Evolutionary conservation across 1,140 invertebrate genomes (phyloP).

Genomic region (Drosophila athabasca): DNA sequence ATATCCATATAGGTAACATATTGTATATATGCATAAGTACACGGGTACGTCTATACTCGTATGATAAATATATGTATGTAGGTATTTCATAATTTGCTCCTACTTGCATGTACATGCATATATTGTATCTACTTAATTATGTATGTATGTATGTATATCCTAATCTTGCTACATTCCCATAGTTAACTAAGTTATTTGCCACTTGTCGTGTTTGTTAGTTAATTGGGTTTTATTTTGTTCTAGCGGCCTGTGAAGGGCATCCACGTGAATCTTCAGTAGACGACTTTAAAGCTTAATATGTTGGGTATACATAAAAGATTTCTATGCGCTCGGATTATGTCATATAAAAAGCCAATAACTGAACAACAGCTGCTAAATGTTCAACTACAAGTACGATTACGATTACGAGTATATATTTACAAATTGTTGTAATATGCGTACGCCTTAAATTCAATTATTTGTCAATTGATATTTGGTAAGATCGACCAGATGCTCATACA

Average conservation of each 20-base stretch:
- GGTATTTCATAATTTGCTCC: constrained; percentile 35
- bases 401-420: constrained; percentile 23
- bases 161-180: constrained; percentile 30
- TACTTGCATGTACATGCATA: constrained; percentile 1
- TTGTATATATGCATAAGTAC: constrained; percentile 40
- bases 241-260: constrained; percentile 81
- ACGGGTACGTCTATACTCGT: too few species aligned
- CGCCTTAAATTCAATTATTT: constrained; percentile 82
- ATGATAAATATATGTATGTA: constrained; percentile 23
- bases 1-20: constrained; percentile 50
- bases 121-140: constrained; percentile 2
- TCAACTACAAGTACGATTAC: constrained; percentile 50
- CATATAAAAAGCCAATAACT: constrained; percentile 79
- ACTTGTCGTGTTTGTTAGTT: constrained; percentile 9
- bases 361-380: constrained; percentile 69
- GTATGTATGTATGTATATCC: neutral
- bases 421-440: constrained; percentile 26
- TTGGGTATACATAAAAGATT: constrained; percentile 50
- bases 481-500: constrained; percentile 82
- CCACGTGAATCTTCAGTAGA: constrained; percentile 43
- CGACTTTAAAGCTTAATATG: constrained; percentile 69
- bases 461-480: constrained; percentile 83
- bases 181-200: constrained; percentile 45
- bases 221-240: constrained; percentile 50
- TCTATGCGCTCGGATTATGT: constrained; percentile 59